phyloP scores from a whole-genome alignment of 2,888 invertebrate genomes.

The Helleia helle region DNA sequence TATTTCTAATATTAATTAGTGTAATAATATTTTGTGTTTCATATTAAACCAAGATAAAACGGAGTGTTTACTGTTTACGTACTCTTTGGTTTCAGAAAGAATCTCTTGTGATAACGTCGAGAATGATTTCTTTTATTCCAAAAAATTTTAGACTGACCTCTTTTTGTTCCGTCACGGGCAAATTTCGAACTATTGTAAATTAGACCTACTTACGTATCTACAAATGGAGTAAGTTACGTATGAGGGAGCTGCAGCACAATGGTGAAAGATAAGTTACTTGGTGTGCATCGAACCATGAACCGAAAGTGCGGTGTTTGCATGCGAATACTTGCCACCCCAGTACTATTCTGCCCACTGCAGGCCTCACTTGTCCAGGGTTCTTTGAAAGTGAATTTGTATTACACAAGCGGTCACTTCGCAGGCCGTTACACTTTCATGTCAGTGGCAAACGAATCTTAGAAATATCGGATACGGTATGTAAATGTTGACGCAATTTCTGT shows the following conservation, averaged over 20 bases:
- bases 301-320: constrained; percentile 71
- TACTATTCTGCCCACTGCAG: constrained; percentile 50
- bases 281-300: constrained; percentile 72
- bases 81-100: too few relatives aligned
- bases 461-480: background rate
- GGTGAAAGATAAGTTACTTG: constrained; percentile 73
- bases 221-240: constrained; percentile 35
- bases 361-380: constrained; percentile 42
- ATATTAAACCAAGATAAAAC: too few relatives aligned
- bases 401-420: constrained; percentile 15
- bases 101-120: too few relatives aligned
- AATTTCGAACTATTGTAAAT: too few relatives aligned
- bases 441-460: background rate
- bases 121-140: too few relatives aligned
- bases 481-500: too few relatives aligned
- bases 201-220: constrained; percentile 38
- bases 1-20: too few relatives aligned
- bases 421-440: constrained; percentile 9
- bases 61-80: too few relatives aligned
- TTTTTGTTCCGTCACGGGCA: too few relatives aligned
- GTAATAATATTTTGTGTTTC: too few relatives aligned
- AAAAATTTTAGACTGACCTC: too few relatives aligned
- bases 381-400: constrained; percentile 20
- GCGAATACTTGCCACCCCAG: constrained; percentile 63
- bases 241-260: constrained; percentile 64